Evolutionary conservation across 2,797 vertebrate species (phyloP).

Genomic region (Todus mexicanus): DNA sequence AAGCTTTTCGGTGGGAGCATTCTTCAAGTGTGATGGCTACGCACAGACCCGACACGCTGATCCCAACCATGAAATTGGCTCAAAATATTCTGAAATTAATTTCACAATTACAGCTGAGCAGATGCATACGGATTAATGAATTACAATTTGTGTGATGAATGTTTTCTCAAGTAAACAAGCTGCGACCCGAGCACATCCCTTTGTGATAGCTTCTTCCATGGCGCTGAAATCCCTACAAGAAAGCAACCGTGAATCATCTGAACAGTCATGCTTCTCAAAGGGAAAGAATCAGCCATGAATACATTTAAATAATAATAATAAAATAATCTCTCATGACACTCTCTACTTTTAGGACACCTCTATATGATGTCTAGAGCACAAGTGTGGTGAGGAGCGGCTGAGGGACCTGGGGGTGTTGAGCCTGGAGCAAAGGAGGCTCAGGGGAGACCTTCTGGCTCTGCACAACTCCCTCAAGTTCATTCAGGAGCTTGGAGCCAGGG

Average conservation of each 20-base stretch:
- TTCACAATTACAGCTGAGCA: background rate
- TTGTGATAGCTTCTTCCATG: background rate
- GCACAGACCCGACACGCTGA: background rate
- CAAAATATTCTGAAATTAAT: background rate
- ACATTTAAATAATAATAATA: background rate
- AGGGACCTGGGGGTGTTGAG: too few species aligned
- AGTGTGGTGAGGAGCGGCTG: too few species aligned
- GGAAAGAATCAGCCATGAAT: background rate
- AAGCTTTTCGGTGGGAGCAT: background rate
- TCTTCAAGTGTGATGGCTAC: background rate
- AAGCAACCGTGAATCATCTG: slow-evolving; percentile 1
- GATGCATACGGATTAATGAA: slow-evolving; percentile 1
- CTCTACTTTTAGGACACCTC: background rate
- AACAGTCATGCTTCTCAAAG: slow-evolving; percentile 10
- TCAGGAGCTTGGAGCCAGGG: too few species aligned
- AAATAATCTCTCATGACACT: background rate
- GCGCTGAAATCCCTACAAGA: background rate
- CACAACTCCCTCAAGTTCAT: too few species aligned
- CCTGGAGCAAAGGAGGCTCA: too few species aligned
- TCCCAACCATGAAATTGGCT: slow-evolving; percentile 8
- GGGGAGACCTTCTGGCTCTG: too few species aligned
- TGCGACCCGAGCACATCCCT: background rate
- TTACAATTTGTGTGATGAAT: background rate
- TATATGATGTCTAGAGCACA: too few species aligned
- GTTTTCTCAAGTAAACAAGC: slow-evolving; percentile 1